Evolutionary conservation across 2,888 invertebrate species (phyloP).

Genomic region (Entomobrya proxima): DNA sequence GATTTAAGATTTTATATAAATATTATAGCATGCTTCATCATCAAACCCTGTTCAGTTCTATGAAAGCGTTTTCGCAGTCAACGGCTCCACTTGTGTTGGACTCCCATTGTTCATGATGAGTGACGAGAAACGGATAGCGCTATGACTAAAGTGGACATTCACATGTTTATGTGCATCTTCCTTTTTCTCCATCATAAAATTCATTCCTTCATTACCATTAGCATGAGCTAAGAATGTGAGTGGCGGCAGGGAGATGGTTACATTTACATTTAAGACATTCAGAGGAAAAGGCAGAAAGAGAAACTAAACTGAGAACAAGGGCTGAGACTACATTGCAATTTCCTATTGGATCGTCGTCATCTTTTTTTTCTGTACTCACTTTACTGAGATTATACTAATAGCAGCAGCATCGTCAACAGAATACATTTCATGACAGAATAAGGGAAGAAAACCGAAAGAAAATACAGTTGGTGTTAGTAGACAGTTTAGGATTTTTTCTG

Average conservation of each 20-base stretch:
- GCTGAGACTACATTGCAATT: background rate
- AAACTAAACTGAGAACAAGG: background rate
- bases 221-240: constrained; percentile 16
- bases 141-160: background rate
- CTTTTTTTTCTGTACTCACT: too few relatives aligned
- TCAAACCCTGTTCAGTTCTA: constrained; percentile 15
- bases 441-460: background rate
- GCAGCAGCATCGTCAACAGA: background rate
- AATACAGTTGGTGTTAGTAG: constrained; percentile 10
- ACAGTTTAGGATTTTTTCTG: background rate
- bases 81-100: background rate
- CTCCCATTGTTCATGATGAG: background rate
- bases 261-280: background rate
- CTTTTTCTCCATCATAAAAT: background rate
- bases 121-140: background rate
- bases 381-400: too few relatives aligned
- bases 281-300: background rate
- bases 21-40: constrained; percentile 40
- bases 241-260: constrained; percentile 5
- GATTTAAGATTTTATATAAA: constrained; percentile 26
- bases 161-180: background rate
- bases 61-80: background rate
- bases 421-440: background rate
- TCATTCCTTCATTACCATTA: constrained; percentile 17
- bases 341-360: background rate